Conservation (phyloP, 2,113 vertebrate species). For the Erinaceus europaeus region DNA sequence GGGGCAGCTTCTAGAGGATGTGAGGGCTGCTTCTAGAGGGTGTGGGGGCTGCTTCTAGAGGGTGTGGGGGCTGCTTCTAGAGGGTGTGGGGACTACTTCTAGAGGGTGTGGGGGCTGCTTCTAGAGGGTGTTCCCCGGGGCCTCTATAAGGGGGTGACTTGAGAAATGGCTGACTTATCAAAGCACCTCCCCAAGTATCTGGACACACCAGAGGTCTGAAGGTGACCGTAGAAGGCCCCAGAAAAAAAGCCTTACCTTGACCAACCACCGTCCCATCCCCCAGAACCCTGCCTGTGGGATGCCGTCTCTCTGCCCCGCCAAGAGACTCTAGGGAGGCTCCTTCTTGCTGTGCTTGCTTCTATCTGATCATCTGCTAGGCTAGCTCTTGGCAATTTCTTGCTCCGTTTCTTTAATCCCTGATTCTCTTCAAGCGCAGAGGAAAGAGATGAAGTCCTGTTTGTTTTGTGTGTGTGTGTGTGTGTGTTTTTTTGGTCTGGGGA, state of each 20-base stretch:
- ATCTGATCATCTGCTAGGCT: conserved; percentile 75
- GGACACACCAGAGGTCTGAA: not conserved
- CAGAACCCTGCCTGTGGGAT: not conserved
- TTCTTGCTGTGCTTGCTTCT: conserved; percentile 32
- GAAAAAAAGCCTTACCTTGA: not conserved
- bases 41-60: not conserved
- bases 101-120: too few relatives aligned
- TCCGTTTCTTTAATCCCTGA: conserved; percentile 77
- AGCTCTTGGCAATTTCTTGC: conserved; percentile 77
- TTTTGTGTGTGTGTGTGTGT: too few relatives aligned
- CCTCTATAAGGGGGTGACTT: not conserved
- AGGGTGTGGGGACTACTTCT: too few relatives aligned
- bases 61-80: too few relatives aligned
- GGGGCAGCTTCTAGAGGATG: too few relatives aligned
- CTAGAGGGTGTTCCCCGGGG: not conserved
- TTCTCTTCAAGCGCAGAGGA: conserved; percentile 71
- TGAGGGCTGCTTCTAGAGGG: not conserved
- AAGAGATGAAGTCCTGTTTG: conserved; percentile 8
- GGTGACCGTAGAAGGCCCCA: not conserved
- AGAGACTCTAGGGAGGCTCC: not conserved
- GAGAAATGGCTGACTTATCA: not conserved
- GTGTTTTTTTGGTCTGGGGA: too few relatives aligned
- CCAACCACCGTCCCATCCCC: not conserved
- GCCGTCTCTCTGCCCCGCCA: not conserved
- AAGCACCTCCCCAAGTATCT: not conserved